Base-by-base conservation (phyloP, 2,888 invertebrate species). In the Seira sanloemensis region DNA sequence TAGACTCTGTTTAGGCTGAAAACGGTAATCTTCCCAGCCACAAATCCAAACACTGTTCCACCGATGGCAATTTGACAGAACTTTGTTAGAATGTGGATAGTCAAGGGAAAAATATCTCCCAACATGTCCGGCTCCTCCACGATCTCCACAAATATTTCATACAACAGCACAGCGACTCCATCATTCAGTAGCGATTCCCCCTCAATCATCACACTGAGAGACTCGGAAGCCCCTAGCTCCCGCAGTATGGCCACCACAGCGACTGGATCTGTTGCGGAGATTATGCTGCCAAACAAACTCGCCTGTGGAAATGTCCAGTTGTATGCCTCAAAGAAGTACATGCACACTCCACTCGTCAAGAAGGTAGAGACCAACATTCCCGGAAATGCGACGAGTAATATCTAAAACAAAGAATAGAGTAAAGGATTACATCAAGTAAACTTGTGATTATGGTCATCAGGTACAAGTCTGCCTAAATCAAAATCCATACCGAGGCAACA, bases 131-230 rank as follows among this genome's bases (percentile, higher is more conserved):
- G 71, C 25, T 77, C 82, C 37, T 84, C 75, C 1, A 86, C 75
- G 65, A 88, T 74, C 66, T 85, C 86, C 54, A 78, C 68, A 21
- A 91, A 90, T 9, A 92, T 90, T 67, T 91, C 90, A 84, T 91
- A 92, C 19, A 91, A 89, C 0, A 92, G 91, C 67, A 92, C 91
- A n/a, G 92, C 92, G 4, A 92, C 90, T 2, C 92, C 92, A 88
- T 92, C 92, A 86, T 92, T 92, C 12, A 92, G 87, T 75, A 92
- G 88, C 0, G 92, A 91, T 88, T 92, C 92, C 1, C 92, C 92
- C 88, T 92, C 92, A 27, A 92, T 91, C 27, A 92, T 86, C 78
- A 91, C 90, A 9, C 90, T 90, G 37, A 92, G 87, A 66, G 90
- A 89, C 82, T 91, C 88, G 0, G 90, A 88, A 12, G 90, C 87